phyloP scores from a whole-genome alignment of 2,888 invertebrate genomes.

The Spodoptera exigua region DNA sequence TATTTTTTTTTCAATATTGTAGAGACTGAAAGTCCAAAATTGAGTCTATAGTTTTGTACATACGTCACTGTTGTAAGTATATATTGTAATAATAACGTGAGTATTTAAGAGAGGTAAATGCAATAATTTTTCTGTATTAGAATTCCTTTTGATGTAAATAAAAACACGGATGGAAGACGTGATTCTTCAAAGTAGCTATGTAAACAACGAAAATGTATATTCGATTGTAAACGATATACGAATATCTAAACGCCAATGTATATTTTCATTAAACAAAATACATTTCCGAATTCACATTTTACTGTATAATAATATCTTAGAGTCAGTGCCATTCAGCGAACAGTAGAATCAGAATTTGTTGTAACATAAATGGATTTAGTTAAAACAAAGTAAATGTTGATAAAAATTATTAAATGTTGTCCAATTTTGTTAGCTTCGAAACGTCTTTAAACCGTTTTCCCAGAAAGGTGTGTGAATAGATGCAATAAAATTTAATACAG shows the following conservation, averaged over 20 bases:
- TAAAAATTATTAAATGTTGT: slow-evolving; percentile 58
- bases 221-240: slow-evolving; percentile 51
- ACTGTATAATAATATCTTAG: slow-evolving; percentile 42
- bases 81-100: slow-evolving; percentile 82
- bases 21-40: slow-evolving; percentile 89
- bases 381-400: slow-evolving; percentile 51
- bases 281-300: slow-evolving; percentile 35
- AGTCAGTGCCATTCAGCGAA: slow-evolving; percentile 33
- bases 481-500: slow-evolving; percentile 90
- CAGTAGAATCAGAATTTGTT: slow-evolving; percentile 43
- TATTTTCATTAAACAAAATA: slow-evolving; percentile 47
- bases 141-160: slow-evolving; percentile 81
- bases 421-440: slow-evolving; percentile 74
- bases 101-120: slow-evolving; percentile 85
- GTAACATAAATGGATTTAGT: slow-evolving; percentile 49
- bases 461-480: slow-evolving; percentile 90
- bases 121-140: slow-evolving; percentile 88
- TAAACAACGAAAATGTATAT: slow-evolving; percentile 70
- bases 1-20: slow-evolving; percentile 81
- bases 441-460: slow-evolving; percentile 81
- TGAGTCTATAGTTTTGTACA: slow-evolving; percentile 89
- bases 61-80: slow-evolving; percentile 87
- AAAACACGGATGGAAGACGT: slow-evolving; percentile 72
- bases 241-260: slow-evolving; percentile 46
- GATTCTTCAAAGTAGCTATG: slow-evolving; percentile 65